Base-by-base conservation (phyloP, 2,888 invertebrate genomes). In the Deroplatys truncata region DNA sequence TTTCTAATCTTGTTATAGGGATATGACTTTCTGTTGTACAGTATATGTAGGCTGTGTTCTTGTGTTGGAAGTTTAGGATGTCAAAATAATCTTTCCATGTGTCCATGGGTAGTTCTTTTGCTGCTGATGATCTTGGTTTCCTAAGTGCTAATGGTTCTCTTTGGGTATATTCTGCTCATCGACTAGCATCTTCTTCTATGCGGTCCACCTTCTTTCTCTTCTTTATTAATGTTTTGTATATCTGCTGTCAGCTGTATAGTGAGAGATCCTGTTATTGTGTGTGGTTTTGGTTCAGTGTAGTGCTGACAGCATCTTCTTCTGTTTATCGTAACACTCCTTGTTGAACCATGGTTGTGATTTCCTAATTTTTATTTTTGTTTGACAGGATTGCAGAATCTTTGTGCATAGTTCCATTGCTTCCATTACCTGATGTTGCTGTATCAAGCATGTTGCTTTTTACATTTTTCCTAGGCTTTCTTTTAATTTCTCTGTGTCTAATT, bases 241-340 rank as follows among this genome's bases (percentile, higher is more conserved):
- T 84, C 3, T 10, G 2, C 84, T 84, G 31, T 31, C 5, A 5
- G 31, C 3, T 31, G 31, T 31, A 31, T 31, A 31, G 7, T 5
- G 1, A 1, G 7, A 0, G 9, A 5, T 9, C 1, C 9, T 0
- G 0, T 35, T 3, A 8, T 35, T 3, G 1, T 3, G 0, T 35
- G 35, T 35, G 35, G 35, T 35, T 35, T 35, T 35, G 2, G 7
- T 7, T 35, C 9, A 9, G 9, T 35, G 35, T 9, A 35, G 35
- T 35, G 35, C 35, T 35, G 7, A 35, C 5, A 31, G 84, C 35
- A 1, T 84, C 84, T 84, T 84, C 84, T 31, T 84, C 56, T 16
- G 16, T 56, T 15, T 16, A 4, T 56, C 56, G 16, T 20, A 56
- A 8, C 56, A 56, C 56, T 56, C 56, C 56, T 56, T 56, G 56